Conservation (phyloP, 1,140 invertebrate genomes). For the Pteromalus puparum region DNA sequence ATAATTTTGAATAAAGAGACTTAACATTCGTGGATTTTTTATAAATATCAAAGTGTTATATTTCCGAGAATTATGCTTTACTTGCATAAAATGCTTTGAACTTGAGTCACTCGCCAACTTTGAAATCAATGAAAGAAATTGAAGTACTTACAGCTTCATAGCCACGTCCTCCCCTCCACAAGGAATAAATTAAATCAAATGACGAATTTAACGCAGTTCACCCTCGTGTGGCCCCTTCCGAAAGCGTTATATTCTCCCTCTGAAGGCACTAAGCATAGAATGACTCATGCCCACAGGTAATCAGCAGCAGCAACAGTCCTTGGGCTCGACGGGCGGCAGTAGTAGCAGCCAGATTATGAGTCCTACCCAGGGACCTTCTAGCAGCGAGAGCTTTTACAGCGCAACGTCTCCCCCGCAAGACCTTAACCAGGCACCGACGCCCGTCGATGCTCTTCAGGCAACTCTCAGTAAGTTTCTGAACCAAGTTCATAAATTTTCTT, state of each 20-base stretch:
- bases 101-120: too few relatives aligned
- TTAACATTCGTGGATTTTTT: neutral
- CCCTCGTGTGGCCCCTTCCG: neutral
- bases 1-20: neutral
- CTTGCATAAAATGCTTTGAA: neutral
- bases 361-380: slow-evolving; percentile 67
- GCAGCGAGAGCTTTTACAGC: slow-evolving; percentile 69
- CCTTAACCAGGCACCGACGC: slow-evolving; percentile 68
- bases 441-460: slow-evolving; percentile 67
- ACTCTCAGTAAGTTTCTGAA: slow-evolving; percentile 63
- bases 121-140: neutral
- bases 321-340: slow-evolving; percentile 65
- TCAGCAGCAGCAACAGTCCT: slow-evolving; percentile 70
- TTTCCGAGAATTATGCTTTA: too few relatives aligned
- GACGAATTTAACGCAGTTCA: neutral
- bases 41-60: too few relatives aligned
- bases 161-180: neutral
- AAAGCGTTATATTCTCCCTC: neutral
- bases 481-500: neutral
- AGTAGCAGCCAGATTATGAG: slow-evolving; percentile 68
- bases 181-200: neutral
- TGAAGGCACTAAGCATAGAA: slow-evolving; percentile 58
- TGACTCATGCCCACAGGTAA: slow-evolving; percentile 67
- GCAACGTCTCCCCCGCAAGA: slow-evolving; percentile 71
- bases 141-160: neutral